phyloP scores from a whole-genome alignment of 2,113 vertebrate species.

The Serilophus lunatus region DNA sequence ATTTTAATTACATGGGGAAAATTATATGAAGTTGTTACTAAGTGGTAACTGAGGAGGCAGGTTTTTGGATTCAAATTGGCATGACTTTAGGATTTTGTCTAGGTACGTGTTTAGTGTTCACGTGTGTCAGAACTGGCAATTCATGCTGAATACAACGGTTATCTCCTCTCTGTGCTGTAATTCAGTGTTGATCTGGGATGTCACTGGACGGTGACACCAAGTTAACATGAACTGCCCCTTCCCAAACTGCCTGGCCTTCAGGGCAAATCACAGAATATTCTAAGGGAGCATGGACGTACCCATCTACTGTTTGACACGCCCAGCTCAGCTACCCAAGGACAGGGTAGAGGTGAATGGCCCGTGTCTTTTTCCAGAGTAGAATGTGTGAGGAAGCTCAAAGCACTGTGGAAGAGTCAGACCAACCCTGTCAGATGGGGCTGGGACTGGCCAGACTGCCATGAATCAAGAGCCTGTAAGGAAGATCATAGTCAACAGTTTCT shows the following conservation, averaged over 20 bases:
- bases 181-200: not conserved
- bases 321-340: not conserved
- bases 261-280: not conserved
- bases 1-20: constrained; percentile 9
- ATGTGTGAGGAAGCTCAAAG: fast-evolving
- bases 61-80: not conserved
- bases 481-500: not conserved
- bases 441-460: not conserved
- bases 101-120: not conserved
- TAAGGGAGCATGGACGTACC: not conserved
- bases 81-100: not conserved
- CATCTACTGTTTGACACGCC: not conserved
- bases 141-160: not conserved
- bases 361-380: not conserved
- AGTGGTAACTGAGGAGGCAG: not conserved
- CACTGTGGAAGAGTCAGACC: not conserved
- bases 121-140: not conserved
- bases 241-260: not conserved
- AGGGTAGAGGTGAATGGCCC: fast-evolving
- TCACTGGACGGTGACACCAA: not conserved
- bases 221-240: not conserved
- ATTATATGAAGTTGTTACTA: not conserved
- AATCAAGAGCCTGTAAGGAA: not conserved
- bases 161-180: not conserved
- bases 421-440: not conserved